Evolutionary conservation across 2,113 vertebrate species (phyloP), one percentile per base, ranked within the genome.

Genomic region (Rhagologus leucostigma): DNA sequence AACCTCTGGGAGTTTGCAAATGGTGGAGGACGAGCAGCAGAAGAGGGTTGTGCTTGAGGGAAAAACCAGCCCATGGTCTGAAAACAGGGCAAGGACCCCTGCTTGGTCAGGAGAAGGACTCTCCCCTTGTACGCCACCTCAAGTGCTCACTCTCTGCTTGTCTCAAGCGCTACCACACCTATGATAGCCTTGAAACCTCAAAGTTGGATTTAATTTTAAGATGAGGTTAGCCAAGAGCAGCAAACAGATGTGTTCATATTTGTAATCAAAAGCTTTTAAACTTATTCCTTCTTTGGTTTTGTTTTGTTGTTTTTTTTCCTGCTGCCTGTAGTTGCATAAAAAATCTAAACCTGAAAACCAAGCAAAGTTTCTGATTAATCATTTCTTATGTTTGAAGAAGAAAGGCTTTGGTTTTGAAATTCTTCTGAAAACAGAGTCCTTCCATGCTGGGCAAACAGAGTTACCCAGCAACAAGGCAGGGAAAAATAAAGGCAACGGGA

Each of bases 371-470:
- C 81, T 18, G 46, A 74, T 81, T 84, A 95, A 87, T 87, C 12
- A 49, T 74, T 70, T 89, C 65, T 53, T 41, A 32, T 70, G 60
- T 91, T 95, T 87, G 81, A 89, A 96, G 84, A 95, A 93, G 74
- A 87, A 95, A 90, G 3, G 3, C 69, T 95, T 91, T 86, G 27
- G 57, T 22, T 86, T 74, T 53, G 56, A 87, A 88, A 60, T 78
- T 87, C 67, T 88, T 88, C 74, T 87, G 84, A 89, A 89, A 91
- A 82, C 37, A 81, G 62, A 82, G 68, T 57, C 60, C 59, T 87
- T 56, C 84, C 59, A 30, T 53, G 77, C 84, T 89, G 68, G 68
- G 90, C 92, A 96, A 94, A 94, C 86, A 93, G 52, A 83, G 87
- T 77, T 89, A 86, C 87, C 76, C 37, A 39, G 92, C 87, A 94